phyloP scores from a whole-genome alignment of 1,140 invertebrate genomes.

The Vollenhovia emeryi region DNA sequence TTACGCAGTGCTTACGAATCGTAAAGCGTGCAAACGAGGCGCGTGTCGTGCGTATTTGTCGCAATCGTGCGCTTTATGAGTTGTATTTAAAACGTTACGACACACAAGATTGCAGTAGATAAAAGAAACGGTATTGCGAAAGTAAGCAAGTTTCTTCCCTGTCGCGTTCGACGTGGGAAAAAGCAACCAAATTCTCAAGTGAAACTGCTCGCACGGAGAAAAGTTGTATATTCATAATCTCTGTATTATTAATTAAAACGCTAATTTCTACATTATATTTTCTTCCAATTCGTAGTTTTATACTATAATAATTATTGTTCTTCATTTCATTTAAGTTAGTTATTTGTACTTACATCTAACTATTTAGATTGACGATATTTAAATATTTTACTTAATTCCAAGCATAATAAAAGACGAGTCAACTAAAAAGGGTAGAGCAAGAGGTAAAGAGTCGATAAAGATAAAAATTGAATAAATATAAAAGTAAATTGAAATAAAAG shows the following conservation, averaged over 20 bases:
- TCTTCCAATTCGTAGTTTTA: neutral
- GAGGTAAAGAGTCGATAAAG: neutral
- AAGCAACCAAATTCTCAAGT: neutral
- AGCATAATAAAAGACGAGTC: neutral
- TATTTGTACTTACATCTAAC: neutral
- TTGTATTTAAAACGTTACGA: neutral
- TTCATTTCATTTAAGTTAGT: neutral
- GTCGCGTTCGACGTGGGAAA: neutral
- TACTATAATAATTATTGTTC: neutral
- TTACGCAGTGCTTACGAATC: conserved; percentile 11
- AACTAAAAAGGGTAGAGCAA: neutral
- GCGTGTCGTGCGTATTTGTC: neutral
- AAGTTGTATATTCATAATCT: neutral
- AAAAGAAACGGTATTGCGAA: neutral
- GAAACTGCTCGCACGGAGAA: neutral
- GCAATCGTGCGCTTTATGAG: conserved; percentile 10
- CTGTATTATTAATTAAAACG: neutral
- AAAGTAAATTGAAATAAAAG: neutral
- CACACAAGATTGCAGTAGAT: neutral
- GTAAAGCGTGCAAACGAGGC: conserved; percentile 15
- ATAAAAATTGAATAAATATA: neutral
- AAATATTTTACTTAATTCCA: neutral
- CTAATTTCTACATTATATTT: neutral
- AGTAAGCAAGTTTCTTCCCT: neutral
- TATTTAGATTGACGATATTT: neutral